Percentiles rank a stretch among this genome's conserved stretches.
phyloP scores from a whole-genome alignment of 2,888 invertebrate genomes.

The Rhodophaea formosa region DNA sequence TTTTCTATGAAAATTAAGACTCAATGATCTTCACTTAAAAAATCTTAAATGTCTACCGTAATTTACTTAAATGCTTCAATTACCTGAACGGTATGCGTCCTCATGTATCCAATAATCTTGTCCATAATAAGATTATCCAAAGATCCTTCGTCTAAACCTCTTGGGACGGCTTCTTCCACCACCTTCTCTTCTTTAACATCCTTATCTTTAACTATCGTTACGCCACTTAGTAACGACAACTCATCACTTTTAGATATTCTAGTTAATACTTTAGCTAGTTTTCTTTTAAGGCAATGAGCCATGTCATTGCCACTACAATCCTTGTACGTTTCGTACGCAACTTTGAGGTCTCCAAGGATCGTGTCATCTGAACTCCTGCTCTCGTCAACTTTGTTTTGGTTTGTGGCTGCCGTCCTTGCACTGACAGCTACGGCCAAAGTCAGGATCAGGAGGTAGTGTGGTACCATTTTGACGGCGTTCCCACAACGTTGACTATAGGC shows the following conservation, averaged over 20 bases:
- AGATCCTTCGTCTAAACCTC: constrained; percentile 86
- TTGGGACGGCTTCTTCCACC: constrained; percentile 87
- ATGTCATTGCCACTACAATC: constrained; percentile 87
- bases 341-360: constrained; percentile 84
- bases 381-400: constrained; percentile 70
- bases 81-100: constrained; percentile 90
- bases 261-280: constrained; percentile 88
- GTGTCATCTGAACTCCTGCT: constrained; percentile 69
- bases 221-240: constrained; percentile 86
- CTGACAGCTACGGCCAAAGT: constrained; percentile 75
- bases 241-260: constrained; percentile 86
- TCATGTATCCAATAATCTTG: constrained; percentile 87
- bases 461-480: constrained; percentile 63
- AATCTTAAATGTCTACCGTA: neutral
- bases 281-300: constrained; percentile 88
- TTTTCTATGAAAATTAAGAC: too few relatives aligned
- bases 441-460: constrained; percentile 80
- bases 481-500: constrained; percentile 43
- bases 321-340: constrained; percentile 89
- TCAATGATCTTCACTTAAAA: too few relatives aligned
- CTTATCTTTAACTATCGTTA: constrained; percentile 86
- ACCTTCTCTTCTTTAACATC: constrained; percentile 75
- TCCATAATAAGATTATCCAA: constrained; percentile 88
- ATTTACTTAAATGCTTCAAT: constrained; percentile 21
- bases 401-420: constrained; percentile 76